These are phyloP conservation scores for Melitaea cinxia DNA, from an alignment of 1,140 invertebrate species.

Conservation along the genomic window DNA sequence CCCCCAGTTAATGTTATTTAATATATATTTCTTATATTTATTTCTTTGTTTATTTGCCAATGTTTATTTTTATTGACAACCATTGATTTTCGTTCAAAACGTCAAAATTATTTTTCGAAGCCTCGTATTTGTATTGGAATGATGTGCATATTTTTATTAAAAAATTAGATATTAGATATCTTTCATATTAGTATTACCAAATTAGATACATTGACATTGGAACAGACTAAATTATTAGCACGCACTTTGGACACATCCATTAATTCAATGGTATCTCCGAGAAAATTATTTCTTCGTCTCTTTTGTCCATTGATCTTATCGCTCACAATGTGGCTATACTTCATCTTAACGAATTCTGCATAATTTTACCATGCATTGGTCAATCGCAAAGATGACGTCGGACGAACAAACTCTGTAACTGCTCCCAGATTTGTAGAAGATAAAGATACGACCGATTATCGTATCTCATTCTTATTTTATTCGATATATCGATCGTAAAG, in stretches of 20 bases:
- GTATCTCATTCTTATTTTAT: too few relatives aligned
- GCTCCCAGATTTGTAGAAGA: not conserved
- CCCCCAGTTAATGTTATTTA: not conserved
- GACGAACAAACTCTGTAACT: constrained; percentile 12
- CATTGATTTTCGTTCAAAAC: not conserved
- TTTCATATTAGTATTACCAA: not conserved
- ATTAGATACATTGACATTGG: not conserved
- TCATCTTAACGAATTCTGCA: not conserved
- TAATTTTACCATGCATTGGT: constrained; percentile 15
- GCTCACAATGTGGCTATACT: not conserved
- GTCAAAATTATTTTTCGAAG: not conserved
- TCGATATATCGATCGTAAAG: too few relatives aligned
- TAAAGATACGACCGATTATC: not conserved
- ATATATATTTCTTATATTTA: constrained; percentile 7
- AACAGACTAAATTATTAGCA: not conserved
- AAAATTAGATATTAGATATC: not conserved
- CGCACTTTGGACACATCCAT: not conserved
- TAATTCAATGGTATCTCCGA: not conserved
- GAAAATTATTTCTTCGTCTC: constrained; percentile 2
- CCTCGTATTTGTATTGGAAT: not conserved
- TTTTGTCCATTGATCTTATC: not conserved
- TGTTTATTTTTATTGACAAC: not conserved
- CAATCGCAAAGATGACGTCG: constrained; percentile 28
- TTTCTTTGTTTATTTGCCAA: constrained; percentile 1
- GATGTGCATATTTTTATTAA: constrained; percentile 1